These are phyloP conservation scores for Pipistrellus kuhlii DNA, from an alignment of 2,797 vertebrate species.

Conservation along the genomic window DNA sequence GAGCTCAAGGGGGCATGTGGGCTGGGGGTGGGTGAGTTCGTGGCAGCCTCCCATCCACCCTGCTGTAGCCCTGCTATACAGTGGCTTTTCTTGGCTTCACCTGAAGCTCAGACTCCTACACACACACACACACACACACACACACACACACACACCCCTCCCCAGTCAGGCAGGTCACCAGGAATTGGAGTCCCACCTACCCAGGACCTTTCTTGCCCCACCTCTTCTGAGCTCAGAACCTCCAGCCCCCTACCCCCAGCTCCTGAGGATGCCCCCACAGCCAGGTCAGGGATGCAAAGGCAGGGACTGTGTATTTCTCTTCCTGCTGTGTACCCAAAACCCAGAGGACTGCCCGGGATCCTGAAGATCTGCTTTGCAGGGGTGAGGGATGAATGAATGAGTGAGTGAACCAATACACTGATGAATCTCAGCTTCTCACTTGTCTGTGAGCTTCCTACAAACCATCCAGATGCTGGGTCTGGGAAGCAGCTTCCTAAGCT, in stretches of 20 bases:
- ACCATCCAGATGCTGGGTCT: neutral
- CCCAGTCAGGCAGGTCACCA: no score
- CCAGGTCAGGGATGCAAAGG: neutral
- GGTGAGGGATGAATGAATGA: neutral
- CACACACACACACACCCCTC: neutral
- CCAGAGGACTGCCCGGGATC: fast-evolving
- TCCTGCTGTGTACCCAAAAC: neutral
- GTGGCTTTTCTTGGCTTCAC: neutral
- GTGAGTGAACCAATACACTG: neutral
- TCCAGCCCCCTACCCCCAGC: neutral
- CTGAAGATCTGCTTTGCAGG: no score
- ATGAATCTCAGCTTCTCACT: neutral
- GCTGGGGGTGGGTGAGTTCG: neutral
- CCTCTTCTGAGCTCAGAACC: neutral
- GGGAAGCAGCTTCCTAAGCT: neutral
- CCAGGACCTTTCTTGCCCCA: neutral
- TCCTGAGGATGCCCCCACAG: neutral
- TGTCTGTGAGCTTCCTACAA: neutral
- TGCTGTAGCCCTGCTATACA: neutral
- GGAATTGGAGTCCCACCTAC: neutral
- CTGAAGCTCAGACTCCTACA: neutral
- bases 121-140: neutral
- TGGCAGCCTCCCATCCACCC: neutral
- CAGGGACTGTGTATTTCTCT: neutral
- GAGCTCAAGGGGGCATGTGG: neutral